Evolutionary conservation across 2,797 vertebrate genomes (phyloP), one percentile per base, ranked within the genome.

Genomic region (Ctenopoma kingsleyae): DNA sequence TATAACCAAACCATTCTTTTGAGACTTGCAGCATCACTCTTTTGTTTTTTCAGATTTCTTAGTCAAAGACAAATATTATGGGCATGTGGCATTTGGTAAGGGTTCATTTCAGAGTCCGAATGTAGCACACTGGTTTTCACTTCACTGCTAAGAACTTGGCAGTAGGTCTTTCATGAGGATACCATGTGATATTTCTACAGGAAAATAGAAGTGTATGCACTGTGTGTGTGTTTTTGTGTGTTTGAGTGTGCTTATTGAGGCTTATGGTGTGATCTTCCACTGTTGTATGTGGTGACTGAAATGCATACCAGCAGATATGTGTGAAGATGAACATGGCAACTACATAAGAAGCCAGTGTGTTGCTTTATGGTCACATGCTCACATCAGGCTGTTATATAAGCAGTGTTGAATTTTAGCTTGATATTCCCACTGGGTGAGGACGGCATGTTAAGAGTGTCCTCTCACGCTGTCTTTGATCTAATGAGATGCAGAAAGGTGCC

Each of bases 261-360:
- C 27, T 32, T 23, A 4, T 38, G 30, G 9, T 32, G 51, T 17
- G 40, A 53, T 50, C 8, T 22, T 41, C 3, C 62, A 35, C 4
- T 44, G 55, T n/a, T 11, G 20, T n/a, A 10, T 44, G 57, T n/a
- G 46, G n/a, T 44, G 71, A 51, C 36, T 23, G 40, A 27, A 43
- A 36, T 43, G 40, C 57, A 62, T 69, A 41, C 52, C 50, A 25
- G 43, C 47, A 47, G 62, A 71, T 58, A 70, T 36, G 56, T 70
- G 66, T 76, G 57, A 87, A 74, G 72, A 76, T 23, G 41, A 72
- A 20, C 58, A 66, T 40, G 43, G 52, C 19, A 4, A 62, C 82
- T 85, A 71, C 52, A 43, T 83, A 85, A 84, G 61, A 67, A 60
- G 23, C 27, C 9, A 2, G 8, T 51, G 40, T 41, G n/a, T 43